Conservation (phyloP, 1,140 invertebrate species). For the Nasonia longicornis region DNA sequence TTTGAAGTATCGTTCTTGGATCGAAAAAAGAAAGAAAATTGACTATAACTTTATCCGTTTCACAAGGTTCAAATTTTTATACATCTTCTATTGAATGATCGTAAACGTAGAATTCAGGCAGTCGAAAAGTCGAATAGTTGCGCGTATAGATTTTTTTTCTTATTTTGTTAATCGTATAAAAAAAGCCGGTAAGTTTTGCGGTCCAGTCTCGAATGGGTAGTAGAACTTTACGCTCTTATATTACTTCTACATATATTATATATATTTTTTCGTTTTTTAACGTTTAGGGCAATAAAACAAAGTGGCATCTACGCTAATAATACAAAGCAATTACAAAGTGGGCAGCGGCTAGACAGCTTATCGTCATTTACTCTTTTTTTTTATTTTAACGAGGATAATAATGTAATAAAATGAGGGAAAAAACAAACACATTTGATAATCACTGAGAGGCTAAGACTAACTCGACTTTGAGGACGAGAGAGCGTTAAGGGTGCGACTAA, state of each 20-base stretch:
- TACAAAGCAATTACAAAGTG: constrained; percentile 54
- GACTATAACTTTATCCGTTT: constrained; percentile 39
- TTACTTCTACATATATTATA: constrained; percentile 15
- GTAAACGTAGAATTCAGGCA: constrained; percentile 23
- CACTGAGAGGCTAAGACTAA: constrained; percentile 71
- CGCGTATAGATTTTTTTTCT: constrained; percentile 13
- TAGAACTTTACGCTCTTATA: constrained; percentile 14
- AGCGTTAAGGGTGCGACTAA: constrained; percentile 31
- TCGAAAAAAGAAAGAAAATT: constrained; percentile 6
- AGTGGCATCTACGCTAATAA: constrained; percentile 49
- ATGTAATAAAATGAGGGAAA: constrained; percentile 51
- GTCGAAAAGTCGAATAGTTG: constrained; percentile 33
- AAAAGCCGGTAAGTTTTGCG: constrained; percentile 38
- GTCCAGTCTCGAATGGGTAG: constrained; percentile 25
- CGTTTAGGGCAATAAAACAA: constrained; percentile 25
- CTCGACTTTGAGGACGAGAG: constrained; percentile 60
- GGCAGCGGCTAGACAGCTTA: constrained; percentile 66
- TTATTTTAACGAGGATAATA: constrained; percentile 45
- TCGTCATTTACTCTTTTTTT: constrained; percentile 46
- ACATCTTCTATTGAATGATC: not conserved
- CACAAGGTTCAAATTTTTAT: constrained; percentile 41
- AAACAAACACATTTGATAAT: constrained; percentile 68
- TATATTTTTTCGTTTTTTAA: constrained; percentile 7
- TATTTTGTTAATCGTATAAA: constrained; percentile 6
- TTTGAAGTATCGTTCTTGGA: not conserved